Conservation (phyloP, 2,797 vertebrate species). For the Pseudopleuronectes americanus region DNA sequence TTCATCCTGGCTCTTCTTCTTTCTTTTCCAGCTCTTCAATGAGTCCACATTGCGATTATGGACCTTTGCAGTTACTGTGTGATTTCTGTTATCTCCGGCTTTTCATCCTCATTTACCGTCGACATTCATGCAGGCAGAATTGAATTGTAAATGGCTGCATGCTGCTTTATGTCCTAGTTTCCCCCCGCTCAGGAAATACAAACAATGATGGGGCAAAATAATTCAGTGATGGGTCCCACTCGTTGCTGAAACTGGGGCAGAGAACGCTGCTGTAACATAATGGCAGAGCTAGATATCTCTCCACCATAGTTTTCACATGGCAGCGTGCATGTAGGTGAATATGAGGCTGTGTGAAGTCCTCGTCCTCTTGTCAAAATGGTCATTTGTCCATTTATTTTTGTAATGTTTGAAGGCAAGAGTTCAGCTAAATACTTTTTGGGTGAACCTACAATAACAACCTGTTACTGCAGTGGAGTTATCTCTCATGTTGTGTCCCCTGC, state of each 20-base stretch:
- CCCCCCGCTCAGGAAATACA: slow-evolving; percentile 49
- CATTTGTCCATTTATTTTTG: background rate
- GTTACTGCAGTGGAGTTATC: no score
- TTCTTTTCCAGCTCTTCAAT: slow-evolving; percentile 17
- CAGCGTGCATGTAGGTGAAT: background rate
- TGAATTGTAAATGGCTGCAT: slow-evolving; percentile 63
- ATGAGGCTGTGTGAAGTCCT: slow-evolving; percentile 17
- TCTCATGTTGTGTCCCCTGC: no score
- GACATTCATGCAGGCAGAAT: slow-evolving; percentile 47
- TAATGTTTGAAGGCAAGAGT: background rate
- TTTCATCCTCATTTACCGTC: slow-evolving; percentile 32
- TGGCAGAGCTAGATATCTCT: slow-evolving; percentile 1
- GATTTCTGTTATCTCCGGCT: slow-evolving; percentile 38
- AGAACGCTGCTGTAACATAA: slow-evolving; percentile 4
- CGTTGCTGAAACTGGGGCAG: slow-evolving; percentile 48
- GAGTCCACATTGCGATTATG: slow-evolving; percentile 24
- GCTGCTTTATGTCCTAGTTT: slow-evolving; percentile 69
- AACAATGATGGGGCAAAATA: slow-evolving; percentile 43
- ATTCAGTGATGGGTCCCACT: slow-evolving; percentile 21
- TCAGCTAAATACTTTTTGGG: background rate
- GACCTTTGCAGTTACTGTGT: slow-evolving; percentile 14
- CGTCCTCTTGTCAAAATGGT: slow-evolving; percentile 9
- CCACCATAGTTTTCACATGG: slow-evolving; percentile 10
- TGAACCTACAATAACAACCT: no score
- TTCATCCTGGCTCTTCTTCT: slow-evolving; percentile 25